Conservation (phyloP, 2,888 invertebrate species). For the Ectemnius continuus region DNA sequence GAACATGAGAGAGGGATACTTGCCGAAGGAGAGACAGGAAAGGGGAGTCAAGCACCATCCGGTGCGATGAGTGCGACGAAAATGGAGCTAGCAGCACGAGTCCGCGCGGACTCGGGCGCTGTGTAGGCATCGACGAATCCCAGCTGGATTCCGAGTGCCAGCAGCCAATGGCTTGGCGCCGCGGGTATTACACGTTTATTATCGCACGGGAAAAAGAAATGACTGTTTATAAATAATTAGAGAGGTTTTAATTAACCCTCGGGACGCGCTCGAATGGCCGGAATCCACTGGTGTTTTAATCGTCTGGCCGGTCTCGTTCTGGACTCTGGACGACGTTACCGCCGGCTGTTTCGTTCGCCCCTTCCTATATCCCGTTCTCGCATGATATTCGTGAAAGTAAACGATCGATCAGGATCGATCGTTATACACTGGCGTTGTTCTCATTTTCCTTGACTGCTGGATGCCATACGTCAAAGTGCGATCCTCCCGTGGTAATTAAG, state of each 20-base stretch:
- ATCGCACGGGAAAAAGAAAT: constrained; percentile 73
- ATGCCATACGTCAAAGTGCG: constrained; percentile 26
- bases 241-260: constrained; percentile 77
- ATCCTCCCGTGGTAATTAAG: neutral
- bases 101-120: constrained; percentile 66
- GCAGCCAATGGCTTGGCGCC: constrained; percentile 60
- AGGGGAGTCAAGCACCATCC: constrained; percentile 54
- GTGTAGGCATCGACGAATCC: constrained; percentile 59
- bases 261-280: constrained; percentile 69
- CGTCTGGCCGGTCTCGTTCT: constrained; percentile 57
- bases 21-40: constrained; percentile 45
- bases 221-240: constrained; percentile 78
- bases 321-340: constrained; percentile 41
- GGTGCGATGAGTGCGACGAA: constrained; percentile 51
- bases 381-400: constrained; percentile 67
- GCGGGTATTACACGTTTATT: constrained; percentile 72
- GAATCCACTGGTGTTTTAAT: constrained; percentile 69
- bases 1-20: constrained; percentile 12
- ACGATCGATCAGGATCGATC: constrained; percentile 63
- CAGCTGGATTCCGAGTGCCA: neutral
- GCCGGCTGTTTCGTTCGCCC: constrained; percentile 30
- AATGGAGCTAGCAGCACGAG: constrained; percentile 52
- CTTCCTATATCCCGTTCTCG: constrained; percentile 36
- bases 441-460: constrained; percentile 28
- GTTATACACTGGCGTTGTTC: constrained; percentile 45